Base-by-base conservation (phyloP, 1,140 invertebrate species). In the Rhyacophila brunnea region DNA sequence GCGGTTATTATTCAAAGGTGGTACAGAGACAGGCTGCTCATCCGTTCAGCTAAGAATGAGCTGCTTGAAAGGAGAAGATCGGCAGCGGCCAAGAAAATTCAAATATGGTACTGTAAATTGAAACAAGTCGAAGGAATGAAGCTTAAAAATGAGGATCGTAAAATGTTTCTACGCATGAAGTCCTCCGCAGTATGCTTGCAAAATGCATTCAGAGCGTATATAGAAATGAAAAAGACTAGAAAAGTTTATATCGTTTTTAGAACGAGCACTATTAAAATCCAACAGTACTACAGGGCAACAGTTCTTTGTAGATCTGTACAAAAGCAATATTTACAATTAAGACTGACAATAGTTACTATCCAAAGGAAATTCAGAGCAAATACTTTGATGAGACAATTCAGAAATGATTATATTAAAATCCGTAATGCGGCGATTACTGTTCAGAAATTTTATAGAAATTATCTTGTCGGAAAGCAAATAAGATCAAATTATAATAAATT, bases 341-440 rank as follows among this genome's bases (percentile, higher is more conserved):
- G 67, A 64, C 66, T 68, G 14, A 60, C 68, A 4, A 68, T 68
- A 15, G 57, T 74, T 11, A 66, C 50, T 14, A 68, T 83, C 28
- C 82, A 85, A 65, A 65, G 65, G 20, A 68, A 69, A 59, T 83
- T 75, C 66, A 75, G 73, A 67, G 70, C 70, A 1, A 75, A 77
- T 59, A 34, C 70, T 11, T 23, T 70, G 1, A 74, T 75, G 66
- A 76, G 65, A 66, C 54, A 62, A 38, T 67, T 70, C 18, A 69
- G 70, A 47, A 52, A 54, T 2, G 56, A 72, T 3, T 79, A 74
- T 46, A n/a, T 50, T 2, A 20, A 68, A 2, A 65, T 62, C 17
- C 72, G 55, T 54, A 44, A 55, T 53, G 67, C 72, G 28, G 62
- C 70, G 2, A 60, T 77, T 7, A 38, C 68, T 0, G 67, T 84